These are phyloP conservation scores for Campoletis sonorensis DNA, from an alignment of 1,140 invertebrate species.

Conservation along the genomic window DNA sequence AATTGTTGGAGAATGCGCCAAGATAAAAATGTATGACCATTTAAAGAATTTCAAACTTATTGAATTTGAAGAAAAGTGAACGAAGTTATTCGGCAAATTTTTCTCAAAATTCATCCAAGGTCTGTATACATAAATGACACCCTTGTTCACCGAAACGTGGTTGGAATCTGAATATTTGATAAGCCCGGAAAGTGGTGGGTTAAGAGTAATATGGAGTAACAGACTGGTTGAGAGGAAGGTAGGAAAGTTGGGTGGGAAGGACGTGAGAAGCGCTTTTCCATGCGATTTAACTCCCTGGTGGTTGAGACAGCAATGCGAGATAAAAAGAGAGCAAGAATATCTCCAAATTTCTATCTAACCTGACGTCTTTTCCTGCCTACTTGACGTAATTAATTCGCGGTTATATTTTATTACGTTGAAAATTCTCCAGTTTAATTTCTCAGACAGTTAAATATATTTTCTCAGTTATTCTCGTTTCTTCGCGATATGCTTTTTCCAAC, in stretches of 20 bases:
- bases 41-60: too few relatives aligned
- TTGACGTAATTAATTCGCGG: conserved; percentile 29
- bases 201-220: background rate
- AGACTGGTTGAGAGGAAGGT: background rate
- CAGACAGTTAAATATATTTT: background rate
- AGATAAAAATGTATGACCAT: too few relatives aligned
- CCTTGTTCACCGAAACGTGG: too few relatives aligned
- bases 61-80: too few relatives aligned
- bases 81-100: too few relatives aligned
- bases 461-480: background rate
- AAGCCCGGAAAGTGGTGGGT: background rate
- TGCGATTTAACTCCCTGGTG: conserved; percentile 30
- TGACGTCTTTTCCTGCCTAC: background rate
- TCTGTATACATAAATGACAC: too few relatives aligned
- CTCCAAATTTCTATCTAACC: background rate
- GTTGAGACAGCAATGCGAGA: background rate
- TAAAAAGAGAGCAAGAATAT: background rate
- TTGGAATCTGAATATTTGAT: background rate
- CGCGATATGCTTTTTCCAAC: background rate
- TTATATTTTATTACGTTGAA: conserved; percentile 26
- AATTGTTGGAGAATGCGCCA: too few relatives aligned
- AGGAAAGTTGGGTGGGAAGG: conserved; percentile 19
- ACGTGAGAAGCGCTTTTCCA: conserved; percentile 27
- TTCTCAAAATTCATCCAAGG: too few relatives aligned
- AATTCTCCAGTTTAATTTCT: conserved; percentile 23